These are phyloP conservation scores for Phyllotis vaccarum DNA, from an alignment of 2,797 vertebrate species.

Conservation along the genomic window DNA sequence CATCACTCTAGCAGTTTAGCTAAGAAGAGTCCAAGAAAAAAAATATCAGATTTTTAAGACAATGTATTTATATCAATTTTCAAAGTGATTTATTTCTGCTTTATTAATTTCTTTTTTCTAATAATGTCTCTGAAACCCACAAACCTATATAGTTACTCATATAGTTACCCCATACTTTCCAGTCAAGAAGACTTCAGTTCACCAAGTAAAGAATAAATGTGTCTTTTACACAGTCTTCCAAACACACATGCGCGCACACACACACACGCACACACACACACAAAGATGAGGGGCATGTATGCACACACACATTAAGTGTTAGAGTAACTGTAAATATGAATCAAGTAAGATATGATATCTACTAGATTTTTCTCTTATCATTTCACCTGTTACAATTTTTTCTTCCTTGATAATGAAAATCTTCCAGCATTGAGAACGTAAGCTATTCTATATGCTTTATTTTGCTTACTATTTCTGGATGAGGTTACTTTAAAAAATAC, in stretches of 20 bases:
- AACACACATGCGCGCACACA: neutral
- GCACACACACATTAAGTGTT: neutral
- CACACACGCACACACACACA: neutral
- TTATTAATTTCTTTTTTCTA: neutral
- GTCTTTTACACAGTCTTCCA: neutral
- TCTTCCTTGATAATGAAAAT: neutral
- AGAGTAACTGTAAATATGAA: neutral
- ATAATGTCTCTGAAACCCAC: neutral
- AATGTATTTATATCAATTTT: neutral
- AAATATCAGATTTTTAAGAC: neutral
- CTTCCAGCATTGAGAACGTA: neutral
- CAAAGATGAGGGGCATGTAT: neutral
- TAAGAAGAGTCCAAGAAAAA: neutral
- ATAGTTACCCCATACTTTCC: neutral
- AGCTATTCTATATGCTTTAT: neutral
- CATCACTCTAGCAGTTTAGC: neutral
- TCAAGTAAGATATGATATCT: neutral
- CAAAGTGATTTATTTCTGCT: neutral
- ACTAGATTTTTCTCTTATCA: slow-evolving; percentile 1
- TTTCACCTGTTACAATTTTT: slow-evolving; percentile 19
- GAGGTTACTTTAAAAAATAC: neutral
- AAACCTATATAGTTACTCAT: neutral
- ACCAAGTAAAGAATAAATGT: neutral
- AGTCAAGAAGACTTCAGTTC: neutral
- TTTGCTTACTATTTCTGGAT: neutral